These are phyloP conservation scores for Bombus waltoni DNA, from an alignment of 1,140 invertebrate species.

Conservation along the genomic window DNA sequence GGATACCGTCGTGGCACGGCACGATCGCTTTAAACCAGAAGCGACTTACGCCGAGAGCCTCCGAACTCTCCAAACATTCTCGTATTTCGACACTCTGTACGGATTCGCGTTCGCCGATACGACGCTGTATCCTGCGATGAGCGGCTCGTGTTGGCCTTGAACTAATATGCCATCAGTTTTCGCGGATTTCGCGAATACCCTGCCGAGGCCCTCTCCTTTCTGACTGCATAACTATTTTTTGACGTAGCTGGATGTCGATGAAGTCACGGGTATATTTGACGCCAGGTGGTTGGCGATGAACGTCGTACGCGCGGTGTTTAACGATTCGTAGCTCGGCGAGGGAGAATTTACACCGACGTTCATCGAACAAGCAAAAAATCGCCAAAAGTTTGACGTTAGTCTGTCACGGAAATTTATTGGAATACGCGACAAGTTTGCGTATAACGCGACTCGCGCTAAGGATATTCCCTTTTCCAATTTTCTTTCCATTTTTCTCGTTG, in stretches of 20 bases:
- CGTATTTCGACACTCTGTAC: not conserved
- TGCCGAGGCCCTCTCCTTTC: not conserved
- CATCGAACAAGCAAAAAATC: not conserved
- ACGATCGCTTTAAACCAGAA: too few relatives aligned
- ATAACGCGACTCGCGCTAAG: not conserved
- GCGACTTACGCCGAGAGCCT: too few relatives aligned
- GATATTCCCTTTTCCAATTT: too few relatives aligned
- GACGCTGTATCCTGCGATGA: not conserved
- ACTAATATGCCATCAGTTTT: conserved; percentile 6
- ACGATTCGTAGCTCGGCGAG: not conserved
- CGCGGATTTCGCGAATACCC: not conserved
- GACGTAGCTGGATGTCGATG: conserved; percentile 7
- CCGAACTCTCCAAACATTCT: too few relatives aligned
- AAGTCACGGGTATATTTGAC: conserved; percentile 33
- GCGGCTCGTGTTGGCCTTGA: conserved; percentile 4
- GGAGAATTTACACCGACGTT: not conserved
- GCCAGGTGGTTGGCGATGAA: conserved; percentile 15
- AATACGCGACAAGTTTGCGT: not conserved
- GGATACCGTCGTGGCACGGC: too few relatives aligned
- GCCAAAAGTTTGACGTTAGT: not conserved
- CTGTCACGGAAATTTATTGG: not conserved
- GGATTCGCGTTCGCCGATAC: not conserved
- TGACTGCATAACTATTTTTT: conserved; percentile 25
- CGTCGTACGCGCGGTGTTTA: not conserved
- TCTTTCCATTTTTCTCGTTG: not conserved